phyloP scores from a whole-genome alignment of 92 coral and sea anemone genomes.

The Palythoa heliodiscus region DNA sequence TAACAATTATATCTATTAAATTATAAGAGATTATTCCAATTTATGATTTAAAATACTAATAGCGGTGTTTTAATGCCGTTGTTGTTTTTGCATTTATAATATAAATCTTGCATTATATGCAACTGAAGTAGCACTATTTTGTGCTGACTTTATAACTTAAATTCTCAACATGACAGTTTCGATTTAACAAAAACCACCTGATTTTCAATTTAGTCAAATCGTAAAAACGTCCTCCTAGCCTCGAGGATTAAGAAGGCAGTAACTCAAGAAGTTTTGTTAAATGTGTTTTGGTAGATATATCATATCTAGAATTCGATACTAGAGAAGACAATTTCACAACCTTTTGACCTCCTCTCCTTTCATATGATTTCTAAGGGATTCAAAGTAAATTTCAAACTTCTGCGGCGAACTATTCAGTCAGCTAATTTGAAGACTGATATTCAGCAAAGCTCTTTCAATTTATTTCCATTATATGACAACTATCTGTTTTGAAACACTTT shows the following conservation, averaged over 20 bases:
- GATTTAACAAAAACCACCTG: neutral
- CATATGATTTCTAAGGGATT: neutral
- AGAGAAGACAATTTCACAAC: neutral
- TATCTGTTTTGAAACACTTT: neutral
- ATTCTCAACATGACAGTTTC: neutral
- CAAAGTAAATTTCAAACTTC: neutral
- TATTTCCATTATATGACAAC: neutral
- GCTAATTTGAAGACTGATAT: too few relatives aligned
- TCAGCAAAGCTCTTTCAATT: neutral
- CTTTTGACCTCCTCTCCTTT: neutral
- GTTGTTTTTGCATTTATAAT: neutral
- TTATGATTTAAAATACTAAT: neutral
- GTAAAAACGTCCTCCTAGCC: neutral
- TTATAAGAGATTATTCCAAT: slow-evolving; percentile 25
- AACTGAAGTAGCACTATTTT: slow-evolving; percentile 21
- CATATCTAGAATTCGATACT: slow-evolving; percentile 11
- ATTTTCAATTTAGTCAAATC: neutral
- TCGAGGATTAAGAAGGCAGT: neutral
- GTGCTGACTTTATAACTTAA: slow-evolving; percentile 5
- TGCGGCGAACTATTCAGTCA: neutral
- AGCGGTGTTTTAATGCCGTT: neutral
- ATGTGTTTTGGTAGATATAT: neutral
- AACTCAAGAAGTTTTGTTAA: neutral
- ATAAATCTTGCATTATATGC: slow-evolving; percentile 38
- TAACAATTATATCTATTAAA: slow-evolving; percentile 36